Evolutionary conservation across 1,140 invertebrate genomes (phyloP).

Genomic region (Ylistrum balloti): DNA sequence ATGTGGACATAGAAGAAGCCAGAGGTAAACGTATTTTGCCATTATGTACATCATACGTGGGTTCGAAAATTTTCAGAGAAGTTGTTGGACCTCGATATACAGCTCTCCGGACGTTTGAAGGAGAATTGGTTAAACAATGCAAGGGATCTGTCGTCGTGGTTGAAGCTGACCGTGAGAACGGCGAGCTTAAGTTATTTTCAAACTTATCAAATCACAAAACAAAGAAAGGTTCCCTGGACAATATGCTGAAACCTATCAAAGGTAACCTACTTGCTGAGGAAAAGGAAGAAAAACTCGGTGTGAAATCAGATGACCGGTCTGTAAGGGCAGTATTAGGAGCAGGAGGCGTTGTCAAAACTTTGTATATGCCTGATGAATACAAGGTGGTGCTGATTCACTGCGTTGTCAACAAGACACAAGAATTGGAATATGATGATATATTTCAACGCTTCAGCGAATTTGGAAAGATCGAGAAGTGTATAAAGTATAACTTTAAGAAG

Average conservation of each 20-base stretch:
- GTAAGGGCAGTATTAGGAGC: constrained; percentile 57
- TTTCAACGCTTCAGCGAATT: constrained; percentile 46
- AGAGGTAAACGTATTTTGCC: constrained; percentile 53
- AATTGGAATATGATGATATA: background rate
- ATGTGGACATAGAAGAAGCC: constrained; percentile 62
- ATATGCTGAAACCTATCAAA: constrained; percentile 47
- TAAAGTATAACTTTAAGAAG: background rate
- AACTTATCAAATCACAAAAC: constrained; percentile 10
- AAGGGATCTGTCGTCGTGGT: constrained; percentile 62
- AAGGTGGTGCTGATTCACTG: constrained; percentile 59
- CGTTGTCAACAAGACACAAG: constrained; percentile 23
- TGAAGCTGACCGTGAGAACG: constrained; percentile 66
- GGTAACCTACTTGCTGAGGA: constrained; percentile 48
- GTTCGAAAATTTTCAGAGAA: constrained; percentile 63
- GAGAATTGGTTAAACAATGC: constrained; percentile 43
- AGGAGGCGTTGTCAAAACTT: constrained; percentile 57
- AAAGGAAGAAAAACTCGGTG: constrained; percentile 1
- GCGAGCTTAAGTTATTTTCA: constrained; percentile 66
- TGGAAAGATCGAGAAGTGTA: background rate
- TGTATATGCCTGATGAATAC: constrained; percentile 66
- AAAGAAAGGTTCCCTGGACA: background rate
- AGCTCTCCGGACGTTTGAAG: constrained; percentile 64
- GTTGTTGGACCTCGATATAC: constrained; percentile 70
- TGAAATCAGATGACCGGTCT: background rate
- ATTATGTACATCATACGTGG: constrained; percentile 63